These are phyloP conservation scores for Chrysomela aeneicollis DNA, from an alignment of 2,888 invertebrate species.

Conservation along the genomic window DNA sequence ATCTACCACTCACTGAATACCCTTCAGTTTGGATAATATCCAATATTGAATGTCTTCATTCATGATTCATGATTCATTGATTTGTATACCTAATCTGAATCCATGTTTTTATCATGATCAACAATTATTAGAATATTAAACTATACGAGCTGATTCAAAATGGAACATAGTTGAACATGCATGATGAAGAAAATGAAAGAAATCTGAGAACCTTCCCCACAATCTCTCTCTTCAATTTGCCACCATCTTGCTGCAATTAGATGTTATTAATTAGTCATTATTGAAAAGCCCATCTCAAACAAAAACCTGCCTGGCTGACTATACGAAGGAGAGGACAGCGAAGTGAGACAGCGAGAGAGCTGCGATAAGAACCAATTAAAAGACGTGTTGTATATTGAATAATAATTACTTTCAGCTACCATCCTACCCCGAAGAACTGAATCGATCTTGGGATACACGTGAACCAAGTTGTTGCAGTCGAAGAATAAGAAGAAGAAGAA, in stretches of 20 bases:
- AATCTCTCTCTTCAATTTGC: conserved; percentile 40
- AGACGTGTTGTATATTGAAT: conserved; percentile 63
- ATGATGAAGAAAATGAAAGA: background rate
- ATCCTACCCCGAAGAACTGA: conserved; percentile 43
- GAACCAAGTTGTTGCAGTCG: conserved; percentile 1
- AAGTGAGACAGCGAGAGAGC: conserved; percentile 42
- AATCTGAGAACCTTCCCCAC: background rate
- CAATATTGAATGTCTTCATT: too few species aligned
- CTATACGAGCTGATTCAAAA: too few species aligned
- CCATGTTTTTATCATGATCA: too few species aligned
- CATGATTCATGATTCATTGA: too few species aligned
- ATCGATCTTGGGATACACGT: conserved; percentile 9
- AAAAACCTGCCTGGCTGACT: conserved; percentile 38
- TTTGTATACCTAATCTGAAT: too few species aligned
- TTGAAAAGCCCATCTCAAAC: conserved; percentile 35
- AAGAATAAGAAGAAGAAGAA: conserved; percentile 20
- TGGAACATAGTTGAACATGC: background rate
- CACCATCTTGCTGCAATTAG: conserved; percentile 47
- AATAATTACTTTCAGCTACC: conserved; percentile 61
- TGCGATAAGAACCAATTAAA: conserved; percentile 63
- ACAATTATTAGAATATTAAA: too few species aligned
- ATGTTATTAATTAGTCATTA: conserved; percentile 48
- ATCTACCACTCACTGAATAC: too few species aligned
- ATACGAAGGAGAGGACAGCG: conserved; percentile 38
- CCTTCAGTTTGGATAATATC: too few species aligned